phyloP scores from a whole-genome alignment of 2,888 invertebrate species.

The Eristalis tenax region DNA sequence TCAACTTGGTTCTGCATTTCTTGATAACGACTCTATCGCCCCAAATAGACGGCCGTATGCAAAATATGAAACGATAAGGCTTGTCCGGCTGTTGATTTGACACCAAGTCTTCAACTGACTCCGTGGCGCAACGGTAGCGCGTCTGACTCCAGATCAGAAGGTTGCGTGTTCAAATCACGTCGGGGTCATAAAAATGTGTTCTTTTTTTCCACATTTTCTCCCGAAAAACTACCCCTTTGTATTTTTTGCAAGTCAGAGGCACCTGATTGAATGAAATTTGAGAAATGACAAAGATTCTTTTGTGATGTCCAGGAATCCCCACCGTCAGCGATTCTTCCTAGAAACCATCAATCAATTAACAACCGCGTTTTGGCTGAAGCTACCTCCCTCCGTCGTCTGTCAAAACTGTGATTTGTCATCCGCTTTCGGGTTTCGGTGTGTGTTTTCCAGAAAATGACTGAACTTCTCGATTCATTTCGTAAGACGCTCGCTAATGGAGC shows the following conservation, averaged over 20 bases:
- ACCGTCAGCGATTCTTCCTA: neutral
- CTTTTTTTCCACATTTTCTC: neutral
- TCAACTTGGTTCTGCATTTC: neutral
- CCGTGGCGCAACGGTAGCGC: conserved; percentile 78
- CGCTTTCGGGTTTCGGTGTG: neutral
- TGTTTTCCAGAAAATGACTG: conserved; percentile 17
- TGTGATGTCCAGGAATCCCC: neutral
- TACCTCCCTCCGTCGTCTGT: neutral
- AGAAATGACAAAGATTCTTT: neutral
- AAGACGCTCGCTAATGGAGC: neutral
- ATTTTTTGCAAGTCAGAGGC: neutral
- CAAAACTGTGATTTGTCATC: neutral
- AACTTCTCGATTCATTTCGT: conserved; percentile 16
- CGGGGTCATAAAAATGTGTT: conserved; percentile 72
- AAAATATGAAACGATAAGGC: neutral
- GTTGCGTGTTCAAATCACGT: conserved; percentile 78
- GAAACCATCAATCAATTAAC: conserved; percentile 6
- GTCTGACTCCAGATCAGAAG: conserved; percentile 77
- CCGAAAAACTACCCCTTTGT: neutral
- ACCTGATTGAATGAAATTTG: neutral
- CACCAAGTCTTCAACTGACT: conserved; percentile 57
- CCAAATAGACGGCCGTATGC: neutral
- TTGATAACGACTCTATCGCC: neutral
- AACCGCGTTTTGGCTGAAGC: neutral
- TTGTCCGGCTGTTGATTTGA: conserved; percentile 1